These are phyloP conservation scores for Panzeria rudis DNA, from an alignment of 2,888 invertebrate genomes.

Conservation along the genomic window DNA sequence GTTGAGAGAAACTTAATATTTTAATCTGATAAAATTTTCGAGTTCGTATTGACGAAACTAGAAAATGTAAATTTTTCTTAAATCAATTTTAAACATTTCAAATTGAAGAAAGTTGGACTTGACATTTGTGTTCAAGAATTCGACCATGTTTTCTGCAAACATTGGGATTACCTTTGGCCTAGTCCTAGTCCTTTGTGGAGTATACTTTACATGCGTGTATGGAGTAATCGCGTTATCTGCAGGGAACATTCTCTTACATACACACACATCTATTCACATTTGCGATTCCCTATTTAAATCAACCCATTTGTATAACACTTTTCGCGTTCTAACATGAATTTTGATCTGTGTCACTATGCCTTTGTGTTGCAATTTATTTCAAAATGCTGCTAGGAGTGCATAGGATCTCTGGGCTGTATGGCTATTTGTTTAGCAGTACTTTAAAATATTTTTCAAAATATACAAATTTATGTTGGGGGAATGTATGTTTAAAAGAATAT, in stretches of 20 bases:
- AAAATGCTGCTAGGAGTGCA: conserved; percentile 29
- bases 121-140: too few species aligned
- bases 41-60: too few species aligned
- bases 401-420: not conserved
- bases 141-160: too few species aligned
- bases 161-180: too few species aligned
- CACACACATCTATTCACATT: not conserved
- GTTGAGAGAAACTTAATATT: too few species aligned
- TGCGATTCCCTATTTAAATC: conserved; percentile 11
- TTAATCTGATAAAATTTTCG: too few species aligned
- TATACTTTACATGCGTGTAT: too few species aligned
- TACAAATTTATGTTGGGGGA: not conserved
- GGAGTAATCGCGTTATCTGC: too few species aligned
- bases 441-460: not conserved
- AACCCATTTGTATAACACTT: conserved; percentile 67
- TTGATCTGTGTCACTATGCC: conserved; percentile 68
- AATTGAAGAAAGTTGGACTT: too few species aligned
- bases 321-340: conserved; percentile 62
- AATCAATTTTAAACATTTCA: too few species aligned
- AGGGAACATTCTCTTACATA: not conserved
- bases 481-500: not conserved
- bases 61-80: too few species aligned
- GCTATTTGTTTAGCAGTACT: not conserved
- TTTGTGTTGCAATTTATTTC: conserved; percentile 63
- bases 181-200: too few species aligned